These are phyloP conservation scores for Chionomys nivalis DNA, from an alignment of 2,113 vertebrate genomes.

Conservation along the genomic window DNA sequence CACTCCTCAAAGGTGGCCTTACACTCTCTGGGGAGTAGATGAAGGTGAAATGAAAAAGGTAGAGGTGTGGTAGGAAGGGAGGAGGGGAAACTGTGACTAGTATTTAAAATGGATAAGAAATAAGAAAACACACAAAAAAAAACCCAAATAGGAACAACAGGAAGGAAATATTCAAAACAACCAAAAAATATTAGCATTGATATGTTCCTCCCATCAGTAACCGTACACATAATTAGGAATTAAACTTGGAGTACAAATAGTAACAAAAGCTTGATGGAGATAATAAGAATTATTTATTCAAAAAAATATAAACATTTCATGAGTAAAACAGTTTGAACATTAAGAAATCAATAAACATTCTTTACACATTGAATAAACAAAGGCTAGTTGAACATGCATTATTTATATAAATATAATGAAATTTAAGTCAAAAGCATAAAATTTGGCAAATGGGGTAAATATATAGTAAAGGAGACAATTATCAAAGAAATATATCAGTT, in stretches of 20 bases:
- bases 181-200: not conserved
- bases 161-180: not conserved
- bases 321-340: not conserved
- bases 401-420: not conserved
- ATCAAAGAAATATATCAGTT: not conserved
- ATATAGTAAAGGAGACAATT: not conserved
- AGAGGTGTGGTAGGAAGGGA: too few species aligned
- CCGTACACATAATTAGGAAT: not conserved
- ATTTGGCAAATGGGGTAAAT: not conserved
- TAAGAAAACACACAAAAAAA: not conserved
- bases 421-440: not conserved
- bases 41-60: too few species aligned
- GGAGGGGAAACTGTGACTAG: too few species aligned
- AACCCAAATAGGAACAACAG: not conserved
- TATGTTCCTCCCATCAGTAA: not conserved
- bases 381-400: not conserved
- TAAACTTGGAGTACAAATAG: not conserved
- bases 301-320: not conserved
- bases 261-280: too few species aligned
- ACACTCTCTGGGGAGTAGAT: too few species aligned
- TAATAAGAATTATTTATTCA: not conserved
- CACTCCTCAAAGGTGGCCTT: too few species aligned
- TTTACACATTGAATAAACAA: not conserved
- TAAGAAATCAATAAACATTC: not conserved
- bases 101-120: too few species aligned